Conservation (phyloP, 2,888 invertebrate genomes). For the Aquatica leii region DNA sequence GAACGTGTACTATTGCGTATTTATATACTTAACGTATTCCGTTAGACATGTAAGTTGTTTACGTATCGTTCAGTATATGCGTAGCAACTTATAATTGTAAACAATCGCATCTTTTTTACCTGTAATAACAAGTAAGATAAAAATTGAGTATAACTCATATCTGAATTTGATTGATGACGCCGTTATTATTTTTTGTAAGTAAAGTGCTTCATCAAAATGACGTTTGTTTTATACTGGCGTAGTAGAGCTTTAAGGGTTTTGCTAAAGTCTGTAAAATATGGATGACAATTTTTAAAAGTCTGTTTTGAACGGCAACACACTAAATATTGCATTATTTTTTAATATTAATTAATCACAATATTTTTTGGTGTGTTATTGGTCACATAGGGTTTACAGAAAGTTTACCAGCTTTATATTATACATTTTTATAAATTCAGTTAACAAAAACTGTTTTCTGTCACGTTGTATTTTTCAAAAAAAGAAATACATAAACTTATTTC, state of each 20-base stretch:
- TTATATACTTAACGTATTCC: too few relatives aligned
- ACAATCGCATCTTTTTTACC: neutral
- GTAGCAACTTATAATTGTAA: neutral
- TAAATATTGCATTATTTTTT: neutral
- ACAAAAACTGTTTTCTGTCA: too few relatives aligned
- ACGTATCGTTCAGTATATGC: too few relatives aligned
- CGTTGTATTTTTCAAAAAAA: too few relatives aligned
- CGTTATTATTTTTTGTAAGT: conserved; percentile 31
- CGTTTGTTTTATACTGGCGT: conserved; percentile 27
- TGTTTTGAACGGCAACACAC: neutral
- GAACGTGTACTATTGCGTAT: too few relatives aligned
- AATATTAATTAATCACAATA: neutral
- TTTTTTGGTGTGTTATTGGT: too few relatives aligned
- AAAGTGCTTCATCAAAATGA: conserved; percentile 30
- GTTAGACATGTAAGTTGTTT: too few relatives aligned
- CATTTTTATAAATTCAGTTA: too few relatives aligned
- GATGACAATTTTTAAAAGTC: conserved; percentile 19
- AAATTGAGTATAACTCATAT: conserved; percentile 23
- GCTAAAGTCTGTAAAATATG: conserved; percentile 20
- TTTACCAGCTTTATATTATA: too few relatives aligned
- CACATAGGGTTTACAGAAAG: too few relatives aligned
- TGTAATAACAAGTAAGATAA: conserved; percentile 16
- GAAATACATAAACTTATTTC: too few relatives aligned
- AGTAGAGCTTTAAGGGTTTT: conserved; percentile 17
- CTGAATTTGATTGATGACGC: conserved; percentile 24